These are phyloP conservation scores for Pagetopsis macropterus DNA, from an alignment of 2,797 vertebrate genomes.

Conservation along the genomic window DNA sequence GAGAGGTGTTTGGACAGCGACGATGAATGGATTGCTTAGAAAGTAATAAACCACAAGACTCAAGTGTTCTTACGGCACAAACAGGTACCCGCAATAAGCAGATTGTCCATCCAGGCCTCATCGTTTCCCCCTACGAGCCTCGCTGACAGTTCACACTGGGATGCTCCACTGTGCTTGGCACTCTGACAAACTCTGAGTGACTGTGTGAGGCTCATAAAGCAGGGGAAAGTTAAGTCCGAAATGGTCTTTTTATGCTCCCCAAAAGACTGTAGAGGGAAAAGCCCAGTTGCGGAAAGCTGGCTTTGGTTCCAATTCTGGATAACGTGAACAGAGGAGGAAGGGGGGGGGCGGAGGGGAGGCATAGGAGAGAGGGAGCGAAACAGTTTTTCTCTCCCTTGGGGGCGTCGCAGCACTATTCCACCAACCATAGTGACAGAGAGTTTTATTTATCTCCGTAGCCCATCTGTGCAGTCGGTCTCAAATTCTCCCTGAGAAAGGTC, in stretches of 20 bases:
- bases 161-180: constrained; percentile 47
- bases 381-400: constrained; percentile 85
- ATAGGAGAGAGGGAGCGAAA: constrained; percentile 66
- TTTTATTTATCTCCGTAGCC: constrained; percentile 92
- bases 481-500: constrained; percentile 93
- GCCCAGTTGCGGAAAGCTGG: constrained; percentile 64
- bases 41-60: constrained; percentile 61
- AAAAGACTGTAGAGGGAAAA: constrained; percentile 50
- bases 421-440: constrained; percentile 91
- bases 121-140: constrained; percentile 20
- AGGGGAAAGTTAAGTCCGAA: constrained; percentile 42
- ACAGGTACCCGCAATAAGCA: constrained; percentile 72
- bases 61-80: constrained; percentile 68
- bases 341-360: constrained; percentile 42
- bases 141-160: constrained; percentile 42
- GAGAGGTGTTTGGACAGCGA: constrained; percentile 67
- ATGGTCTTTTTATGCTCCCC: constrained; percentile 62
- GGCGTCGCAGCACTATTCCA: constrained; percentile 89
- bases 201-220: constrained; percentile 37
- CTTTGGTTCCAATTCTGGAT: constrained; percentile 50
- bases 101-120: constrained; percentile 71
- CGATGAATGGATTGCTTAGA: constrained; percentile 55
- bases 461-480: constrained; percentile 92
- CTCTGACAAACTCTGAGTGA: constrained; percentile 47
- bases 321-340: constrained; percentile 37